phyloP scores from a whole-genome alignment of 2,113 vertebrate genomes.

The Oenanthe oenanthe region DNA sequence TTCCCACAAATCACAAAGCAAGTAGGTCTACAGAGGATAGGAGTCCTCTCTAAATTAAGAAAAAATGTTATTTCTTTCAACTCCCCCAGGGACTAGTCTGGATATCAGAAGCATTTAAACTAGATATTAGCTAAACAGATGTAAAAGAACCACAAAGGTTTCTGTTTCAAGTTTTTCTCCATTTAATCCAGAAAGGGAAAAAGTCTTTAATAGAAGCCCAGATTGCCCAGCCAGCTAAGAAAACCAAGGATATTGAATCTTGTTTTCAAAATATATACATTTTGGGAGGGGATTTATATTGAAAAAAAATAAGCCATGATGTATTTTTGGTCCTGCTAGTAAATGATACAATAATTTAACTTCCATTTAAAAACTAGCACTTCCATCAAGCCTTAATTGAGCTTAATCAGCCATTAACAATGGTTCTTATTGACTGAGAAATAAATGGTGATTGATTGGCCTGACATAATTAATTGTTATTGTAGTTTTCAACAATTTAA shows the following conservation, averaged over 20 bases:
- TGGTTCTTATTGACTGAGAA: conserved; percentile 28
- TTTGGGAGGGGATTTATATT: not conserved
- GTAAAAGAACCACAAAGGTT: not conserved
- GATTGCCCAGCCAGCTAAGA: not conserved
- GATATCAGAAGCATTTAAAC: not conserved
- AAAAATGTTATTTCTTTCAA: not conserved
- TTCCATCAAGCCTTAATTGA: conserved; percentile 34
- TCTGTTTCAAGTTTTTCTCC: not conserved
- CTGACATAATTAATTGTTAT: not conserved
- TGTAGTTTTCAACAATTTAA: conserved; percentile 21
- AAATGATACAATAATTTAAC: conserved; percentile 1
- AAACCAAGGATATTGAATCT: not conserved
- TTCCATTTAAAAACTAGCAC: conserved; percentile 7
- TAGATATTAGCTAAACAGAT: not conserved
- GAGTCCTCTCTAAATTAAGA: not conserved
- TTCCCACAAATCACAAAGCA: not conserved
- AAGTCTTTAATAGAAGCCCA: not conserved
- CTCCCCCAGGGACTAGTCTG: not conserved
- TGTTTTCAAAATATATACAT: not conserved
- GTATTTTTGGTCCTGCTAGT: not conserved
- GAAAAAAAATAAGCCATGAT: not conserved
- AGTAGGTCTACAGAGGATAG: not conserved
- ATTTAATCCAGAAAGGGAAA: not conserved
- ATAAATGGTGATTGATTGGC: not conserved
- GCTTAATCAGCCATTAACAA: conserved; percentile 12